phyloP scores from a whole-genome alignment of 2,797 vertebrate species.

The Sebastes diaconus region DNA sequence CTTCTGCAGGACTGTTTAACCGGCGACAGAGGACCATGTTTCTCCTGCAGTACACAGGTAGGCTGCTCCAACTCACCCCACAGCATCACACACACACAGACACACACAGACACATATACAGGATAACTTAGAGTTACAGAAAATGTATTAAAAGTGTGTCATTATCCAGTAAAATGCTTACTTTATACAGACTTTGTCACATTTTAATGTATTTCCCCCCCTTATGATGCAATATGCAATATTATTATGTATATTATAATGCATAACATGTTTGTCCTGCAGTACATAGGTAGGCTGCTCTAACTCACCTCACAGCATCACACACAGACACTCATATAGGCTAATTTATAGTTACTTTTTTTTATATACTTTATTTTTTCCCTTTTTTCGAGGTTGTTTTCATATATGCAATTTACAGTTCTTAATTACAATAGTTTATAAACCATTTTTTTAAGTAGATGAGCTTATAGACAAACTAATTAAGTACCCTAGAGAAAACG shows the following conservation, averaged over 20 bases:
- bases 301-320: not conserved
- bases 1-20: not conserved
- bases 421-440: no score
- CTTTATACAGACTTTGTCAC: not conserved
- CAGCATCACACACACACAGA: not conserved
- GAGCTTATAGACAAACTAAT: no score
- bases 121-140: not conserved
- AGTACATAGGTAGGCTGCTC: slow-evolving; percentile 25
- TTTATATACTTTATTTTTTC: no score
- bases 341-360: not conserved
- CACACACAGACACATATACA: not conserved
- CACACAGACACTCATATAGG: not conserved
- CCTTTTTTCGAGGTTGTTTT: no score
- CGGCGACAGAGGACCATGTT: slow-evolving; percentile 18
- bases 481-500: no score
- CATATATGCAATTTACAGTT: no score
- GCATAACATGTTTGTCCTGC: slow-evolving; percentile 31
- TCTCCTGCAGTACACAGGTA: slow-evolving; percentile 40
- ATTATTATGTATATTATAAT: no score
- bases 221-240: not conserved
- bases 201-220: accelerated
- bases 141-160: not conserved
- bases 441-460: no score
- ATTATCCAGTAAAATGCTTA: not conserved
- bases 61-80: not conserved